phyloP scores from a whole-genome alignment of 2,888 invertebrate genomes.

The Caenorhabditis sp. region DNA sequence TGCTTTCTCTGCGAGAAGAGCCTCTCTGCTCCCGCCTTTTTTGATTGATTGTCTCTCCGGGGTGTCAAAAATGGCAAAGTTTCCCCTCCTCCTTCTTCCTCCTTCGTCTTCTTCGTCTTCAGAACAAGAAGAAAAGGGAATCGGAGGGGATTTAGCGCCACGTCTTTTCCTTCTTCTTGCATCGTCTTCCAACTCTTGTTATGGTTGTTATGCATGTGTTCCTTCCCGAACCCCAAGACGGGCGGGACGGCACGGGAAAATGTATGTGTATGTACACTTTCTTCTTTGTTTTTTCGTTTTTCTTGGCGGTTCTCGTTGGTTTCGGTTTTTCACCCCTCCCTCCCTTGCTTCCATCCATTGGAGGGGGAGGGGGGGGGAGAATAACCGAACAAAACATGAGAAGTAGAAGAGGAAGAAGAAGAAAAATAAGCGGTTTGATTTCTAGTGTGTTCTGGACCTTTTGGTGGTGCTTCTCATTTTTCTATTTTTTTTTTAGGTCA shows the following conservation, averaged over 20 bases:
- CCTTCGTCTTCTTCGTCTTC: background rate
- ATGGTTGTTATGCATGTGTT: conserved; percentile 32
- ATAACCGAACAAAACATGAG: no score
- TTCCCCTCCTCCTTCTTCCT: background rate
- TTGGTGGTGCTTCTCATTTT: no score
- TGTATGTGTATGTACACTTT: conserved; percentile 24
- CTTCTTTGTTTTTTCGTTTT: conserved; percentile 6
- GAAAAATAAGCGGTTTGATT: no score
- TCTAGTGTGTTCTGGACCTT: no score
- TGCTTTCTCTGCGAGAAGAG: background rate
- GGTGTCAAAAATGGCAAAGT: conserved; percentile 47
- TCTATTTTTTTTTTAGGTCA: no score
- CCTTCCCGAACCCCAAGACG: background rate
- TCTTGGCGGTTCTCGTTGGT: no score
- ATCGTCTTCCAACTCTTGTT: conserved; percentile 3
- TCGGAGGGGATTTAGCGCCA: conserved; percentile 11
- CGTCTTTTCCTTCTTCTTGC: no score
- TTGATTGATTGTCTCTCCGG: conserved; percentile 61
- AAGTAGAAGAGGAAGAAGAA: no score
- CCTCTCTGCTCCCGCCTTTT: conserved; percentile 29
- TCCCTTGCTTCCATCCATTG: no score
- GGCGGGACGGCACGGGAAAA: background rate
- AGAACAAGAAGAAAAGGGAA: no score
- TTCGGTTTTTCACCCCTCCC: no score
- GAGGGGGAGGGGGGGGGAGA: no score